These are phyloP conservation scores for Lycophotia porphyrea DNA, from an alignment of 2,888 invertebrate species.

Conservation along the genomic window DNA sequence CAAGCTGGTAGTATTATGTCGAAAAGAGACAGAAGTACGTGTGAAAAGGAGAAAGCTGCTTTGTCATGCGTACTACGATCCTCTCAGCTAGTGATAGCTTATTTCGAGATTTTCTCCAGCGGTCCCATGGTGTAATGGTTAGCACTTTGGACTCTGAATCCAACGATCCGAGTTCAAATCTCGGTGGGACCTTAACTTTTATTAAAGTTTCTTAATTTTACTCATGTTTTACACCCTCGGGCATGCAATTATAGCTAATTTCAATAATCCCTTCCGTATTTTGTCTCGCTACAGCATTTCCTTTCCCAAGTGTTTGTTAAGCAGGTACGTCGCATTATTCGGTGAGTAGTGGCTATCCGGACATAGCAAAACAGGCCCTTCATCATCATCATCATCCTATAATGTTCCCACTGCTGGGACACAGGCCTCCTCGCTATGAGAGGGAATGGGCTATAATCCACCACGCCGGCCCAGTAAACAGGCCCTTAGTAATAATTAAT, in stretches of 20 bases:
- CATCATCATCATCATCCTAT: too few species aligned
- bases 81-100: conserved; percentile 42
- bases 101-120: conserved; percentile 59
- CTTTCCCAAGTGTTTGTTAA: too few species aligned
- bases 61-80: conserved; percentile 74
- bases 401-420: too few species aligned
- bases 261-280: background rate
- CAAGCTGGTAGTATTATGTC: conserved; percentile 8
- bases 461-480: too few species aligned
- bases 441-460: too few species aligned
- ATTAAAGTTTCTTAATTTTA: conserved; percentile 11
- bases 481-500: too few species aligned
- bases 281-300: background rate
- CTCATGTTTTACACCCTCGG: background rate
- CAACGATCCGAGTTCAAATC: conserved; percentile 95
- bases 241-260: background rate
- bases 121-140: conserved; percentile 94
- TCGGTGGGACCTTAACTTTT: conserved; percentile 92
- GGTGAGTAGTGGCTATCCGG: background rate
- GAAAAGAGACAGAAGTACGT: conserved; percentile 21
- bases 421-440: too few species aligned
- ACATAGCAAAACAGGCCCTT: background rate
- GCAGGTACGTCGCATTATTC: too few species aligned
- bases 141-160: conserved; percentile 95
- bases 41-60: conserved; percentile 26